Evolutionary conservation across 2,113 vertebrate genomes (phyloP).

Genomic region (Pseudorhombus dupliciocellatus): DNA sequence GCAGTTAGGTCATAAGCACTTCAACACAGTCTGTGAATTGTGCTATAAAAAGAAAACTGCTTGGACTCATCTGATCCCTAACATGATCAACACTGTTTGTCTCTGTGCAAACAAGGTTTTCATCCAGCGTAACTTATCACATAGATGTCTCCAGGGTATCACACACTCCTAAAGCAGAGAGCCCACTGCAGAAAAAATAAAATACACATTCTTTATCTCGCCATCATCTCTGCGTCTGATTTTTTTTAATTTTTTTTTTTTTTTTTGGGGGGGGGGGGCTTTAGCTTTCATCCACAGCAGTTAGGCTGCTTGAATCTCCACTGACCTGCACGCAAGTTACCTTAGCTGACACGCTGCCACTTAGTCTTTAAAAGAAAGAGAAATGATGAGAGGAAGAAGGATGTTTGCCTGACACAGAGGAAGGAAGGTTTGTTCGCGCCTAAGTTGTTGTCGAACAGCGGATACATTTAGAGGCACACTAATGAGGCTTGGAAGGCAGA

Average conservation of each 20-base stretch:
- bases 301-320: slow-evolving; percentile 32
- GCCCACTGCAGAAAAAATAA: neutral
- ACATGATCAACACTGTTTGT: slow-evolving; percentile 14
- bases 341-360: slow-evolving; percentile 17
- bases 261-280: too few relatives aligned
- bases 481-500: slow-evolving; percentile 12
- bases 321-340: slow-evolving; percentile 31
- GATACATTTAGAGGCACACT: slow-evolving; percentile 9
- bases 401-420: neutral
- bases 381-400: neutral
- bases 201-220: neutral
- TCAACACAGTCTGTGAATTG: neutral
- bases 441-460: neutral
- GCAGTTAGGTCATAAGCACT: neutral
- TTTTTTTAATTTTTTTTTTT: too few relatives aligned
- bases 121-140: neutral
- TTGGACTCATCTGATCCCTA: slow-evolving; percentile 7
- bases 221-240: slow-evolving; percentile 3
- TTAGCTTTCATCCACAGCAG: slow-evolving; percentile 27
- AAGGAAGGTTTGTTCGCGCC: neutral
- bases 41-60: neutral
- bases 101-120: slow-evolving; percentile 23
- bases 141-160: slow-evolving; percentile 11
- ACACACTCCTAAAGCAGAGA: neutral
- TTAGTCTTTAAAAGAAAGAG: slow-evolving; percentile 19